These are phyloP conservation scores for Heliangelus exortis DNA, from an alignment of 2,797 vertebrate species.

Conservation along the genomic window DNA sequence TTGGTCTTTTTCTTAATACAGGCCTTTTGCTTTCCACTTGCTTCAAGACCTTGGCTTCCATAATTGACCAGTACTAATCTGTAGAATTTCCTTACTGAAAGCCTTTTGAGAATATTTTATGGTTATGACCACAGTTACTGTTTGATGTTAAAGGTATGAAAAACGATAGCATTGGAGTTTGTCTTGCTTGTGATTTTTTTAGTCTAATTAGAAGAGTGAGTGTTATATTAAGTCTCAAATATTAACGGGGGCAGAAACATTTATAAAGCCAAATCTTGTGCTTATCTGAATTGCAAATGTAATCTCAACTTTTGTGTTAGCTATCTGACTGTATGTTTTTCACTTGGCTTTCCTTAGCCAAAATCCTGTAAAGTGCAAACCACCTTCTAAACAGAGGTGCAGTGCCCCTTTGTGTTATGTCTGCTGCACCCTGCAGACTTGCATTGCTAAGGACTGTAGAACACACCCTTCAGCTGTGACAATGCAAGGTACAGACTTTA, in stretches of 20 bases:
- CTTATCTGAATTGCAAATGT: not conserved
- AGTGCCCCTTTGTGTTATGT: rapidly evolving
- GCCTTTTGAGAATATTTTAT: not conserved
- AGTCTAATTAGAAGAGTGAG: not conserved
- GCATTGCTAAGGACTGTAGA: not conserved
- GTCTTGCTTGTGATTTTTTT: not conserved
- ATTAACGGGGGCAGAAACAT: not conserved
- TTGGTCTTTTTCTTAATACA: not conserved
- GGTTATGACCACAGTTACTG: not conserved
- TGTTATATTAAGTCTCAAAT: not conserved
- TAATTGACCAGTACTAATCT: not conserved
- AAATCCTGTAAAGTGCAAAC: not conserved
- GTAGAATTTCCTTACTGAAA: not conserved
- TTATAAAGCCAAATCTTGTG: not conserved
- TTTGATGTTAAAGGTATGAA: not conserved
- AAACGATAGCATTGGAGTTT: not conserved
- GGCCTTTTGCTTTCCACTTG: not conserved
- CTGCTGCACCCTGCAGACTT: not conserved
- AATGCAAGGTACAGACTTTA: not conserved
- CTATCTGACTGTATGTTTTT: not conserved
- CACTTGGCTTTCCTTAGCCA: not conserved
- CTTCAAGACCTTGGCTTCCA: not conserved
- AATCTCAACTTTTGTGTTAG: not conserved
- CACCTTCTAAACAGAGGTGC: not conserved
- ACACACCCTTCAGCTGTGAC: not conserved